phyloP scores from a whole-genome alignment of 2,888 invertebrate species.

The Isoperla grammatica region DNA sequence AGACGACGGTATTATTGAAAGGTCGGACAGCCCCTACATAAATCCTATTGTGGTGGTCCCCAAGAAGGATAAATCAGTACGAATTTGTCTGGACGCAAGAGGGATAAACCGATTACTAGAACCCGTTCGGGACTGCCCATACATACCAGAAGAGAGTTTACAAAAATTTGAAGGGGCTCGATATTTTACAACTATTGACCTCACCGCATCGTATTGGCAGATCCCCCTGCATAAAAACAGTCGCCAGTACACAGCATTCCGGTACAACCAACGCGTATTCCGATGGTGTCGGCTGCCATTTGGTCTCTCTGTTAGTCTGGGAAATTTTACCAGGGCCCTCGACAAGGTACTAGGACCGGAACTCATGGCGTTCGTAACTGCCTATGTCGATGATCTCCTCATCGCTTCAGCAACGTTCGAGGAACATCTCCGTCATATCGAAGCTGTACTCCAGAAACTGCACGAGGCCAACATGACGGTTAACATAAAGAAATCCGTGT shows the following conservation, averaged over 20 bases:
- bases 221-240: slow-evolving; percentile 31
- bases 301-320: slow-evolving; percentile 33
- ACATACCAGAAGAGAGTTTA: slow-evolving; percentile 31
- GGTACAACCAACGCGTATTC: slow-evolving; percentile 32
- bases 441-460: no score
- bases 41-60: slow-evolving; percentile 36
- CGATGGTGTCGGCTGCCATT: slow-evolving; percentile 37
- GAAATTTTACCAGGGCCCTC: no score
- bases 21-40: slow-evolving; percentile 35
- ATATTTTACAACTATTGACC: slow-evolving; percentile 31
- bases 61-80: slow-evolving; percentile 36
- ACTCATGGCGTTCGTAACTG: no score
- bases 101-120: slow-evolving; percentile 36
- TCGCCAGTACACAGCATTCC: slow-evolving; percentile 33
- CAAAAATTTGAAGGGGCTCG: slow-evolving; percentile 25
- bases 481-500: not conserved
- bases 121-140: slow-evolving; percentile 34
- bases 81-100: slow-evolving; percentile 38
- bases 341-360: no score
- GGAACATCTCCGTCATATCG: no score
- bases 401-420: no score
- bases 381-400: no score
- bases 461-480: no score
- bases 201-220: slow-evolving; percentile 35
- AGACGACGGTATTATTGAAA: slow-evolving; percentile 35